Conservation (phyloP, 1,140 invertebrate genomes). For the Brachionus paranguensis region DNA sequence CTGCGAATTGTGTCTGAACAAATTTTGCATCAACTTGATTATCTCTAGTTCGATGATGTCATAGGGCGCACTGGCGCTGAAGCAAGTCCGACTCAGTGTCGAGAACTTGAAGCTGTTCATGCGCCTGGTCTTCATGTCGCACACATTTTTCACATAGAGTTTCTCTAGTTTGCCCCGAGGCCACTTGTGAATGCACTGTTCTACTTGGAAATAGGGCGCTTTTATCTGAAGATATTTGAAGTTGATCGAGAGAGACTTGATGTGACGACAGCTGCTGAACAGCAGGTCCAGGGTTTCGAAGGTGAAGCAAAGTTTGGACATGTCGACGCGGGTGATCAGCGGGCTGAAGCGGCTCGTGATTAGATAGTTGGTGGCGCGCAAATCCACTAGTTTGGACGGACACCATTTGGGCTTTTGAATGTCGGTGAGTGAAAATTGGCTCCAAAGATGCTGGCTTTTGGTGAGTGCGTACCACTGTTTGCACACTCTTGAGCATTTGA, state of each 20-base stretch:
- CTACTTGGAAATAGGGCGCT: neutral
- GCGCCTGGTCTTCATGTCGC: constrained; percentile 32
- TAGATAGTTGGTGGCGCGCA: neutral
- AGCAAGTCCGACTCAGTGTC: neutral
- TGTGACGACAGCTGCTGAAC: neutral
- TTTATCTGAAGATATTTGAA: constrained; percentile 37
- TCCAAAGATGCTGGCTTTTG: neutral
- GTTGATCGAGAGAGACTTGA: constrained; percentile 9
- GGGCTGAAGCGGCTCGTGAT: neutral
- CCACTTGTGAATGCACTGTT: constrained; percentile 21
- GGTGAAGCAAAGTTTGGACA: constrained; percentile 32
- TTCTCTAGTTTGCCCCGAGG: constrained; percentile 32
- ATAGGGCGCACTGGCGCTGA: neutral
- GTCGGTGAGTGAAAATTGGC: constrained; percentile 16
- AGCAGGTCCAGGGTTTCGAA: constrained; percentile 19
- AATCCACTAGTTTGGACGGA: neutral
- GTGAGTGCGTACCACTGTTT: neutral
- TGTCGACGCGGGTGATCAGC: neutral
- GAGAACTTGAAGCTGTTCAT: neutral
- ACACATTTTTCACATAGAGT: constrained; percentile 38
- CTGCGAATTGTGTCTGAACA: neutral
- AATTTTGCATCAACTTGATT: constrained; percentile 8
- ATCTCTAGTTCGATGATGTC: constrained; percentile 32
- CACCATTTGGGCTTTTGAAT: constrained; percentile 39
- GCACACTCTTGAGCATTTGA: neutral